Evolutionary conservation across 1,140 invertebrate species (phyloP).

Genomic region (Drusus annulatus): DNA sequence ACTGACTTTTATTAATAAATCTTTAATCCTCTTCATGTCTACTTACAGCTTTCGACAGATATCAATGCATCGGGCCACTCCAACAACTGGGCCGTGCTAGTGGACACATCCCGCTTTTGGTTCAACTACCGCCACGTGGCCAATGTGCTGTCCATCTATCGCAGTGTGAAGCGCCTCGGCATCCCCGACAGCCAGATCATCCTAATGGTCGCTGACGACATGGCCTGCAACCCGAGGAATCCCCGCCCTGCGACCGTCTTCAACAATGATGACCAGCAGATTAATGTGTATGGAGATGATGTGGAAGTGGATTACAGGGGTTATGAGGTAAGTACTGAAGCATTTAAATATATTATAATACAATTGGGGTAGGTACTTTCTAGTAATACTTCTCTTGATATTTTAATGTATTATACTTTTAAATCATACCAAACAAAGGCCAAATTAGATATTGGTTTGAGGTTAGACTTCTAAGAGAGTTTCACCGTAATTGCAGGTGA

Average conservation of each 20-base stretch:
- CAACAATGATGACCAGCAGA: conserved; percentile 97
- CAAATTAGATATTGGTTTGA: too few relatives aligned
- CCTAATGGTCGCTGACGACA: conserved; percentile 99
- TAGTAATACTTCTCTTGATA: too few relatives aligned
- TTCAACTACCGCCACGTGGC: conserved; percentile 99
- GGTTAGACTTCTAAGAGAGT: too few relatives aligned
- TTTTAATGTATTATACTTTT: too few relatives aligned
- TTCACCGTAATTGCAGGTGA: conserved; percentile 75
- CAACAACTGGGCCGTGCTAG: conserved; percentile 99
- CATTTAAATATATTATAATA: too few relatives aligned
- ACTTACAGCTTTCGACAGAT: conserved; percentile 65
- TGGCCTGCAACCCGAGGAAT: conserved; percentile 99
- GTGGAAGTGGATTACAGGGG: conserved; percentile 99
- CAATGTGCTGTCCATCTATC: conserved; percentile 98
- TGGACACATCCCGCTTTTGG: conserved; percentile 99
- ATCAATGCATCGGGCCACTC: conserved; percentile 82
- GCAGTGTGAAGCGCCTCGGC: conserved; percentile 96
- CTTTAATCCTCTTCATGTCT: not conserved
- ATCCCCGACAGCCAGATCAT: conserved; percentile 98
- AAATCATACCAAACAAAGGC: too few relatives aligned
- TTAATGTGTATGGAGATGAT: conserved; percentile 99
- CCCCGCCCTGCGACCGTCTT: conserved; percentile 98
- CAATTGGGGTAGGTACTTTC: too few relatives aligned
- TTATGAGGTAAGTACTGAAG: conserved; percentile 82
- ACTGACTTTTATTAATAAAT: too few relatives aligned